These are phyloP conservation scores for Pseudoips prasinana DNA, from an alignment of 2,888 invertebrate species.

Conservation along the genomic window DNA sequence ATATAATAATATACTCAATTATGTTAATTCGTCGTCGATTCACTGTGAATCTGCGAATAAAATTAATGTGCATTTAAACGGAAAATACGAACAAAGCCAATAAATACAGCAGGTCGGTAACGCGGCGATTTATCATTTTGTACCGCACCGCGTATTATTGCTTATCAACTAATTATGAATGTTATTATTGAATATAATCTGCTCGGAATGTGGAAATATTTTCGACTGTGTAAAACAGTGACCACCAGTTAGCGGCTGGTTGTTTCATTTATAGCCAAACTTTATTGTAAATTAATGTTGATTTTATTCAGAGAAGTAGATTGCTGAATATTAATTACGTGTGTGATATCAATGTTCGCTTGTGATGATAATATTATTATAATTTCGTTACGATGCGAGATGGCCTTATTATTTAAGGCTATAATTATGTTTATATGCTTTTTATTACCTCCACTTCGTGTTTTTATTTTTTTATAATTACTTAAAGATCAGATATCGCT, in stretches of 20 bases:
- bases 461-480: constrained; percentile 2
- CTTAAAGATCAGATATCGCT: too few relatives aligned
- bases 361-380: constrained; percentile 31
- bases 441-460: neutral
- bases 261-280: constrained; percentile 53
- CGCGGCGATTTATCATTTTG: constrained; percentile 70
- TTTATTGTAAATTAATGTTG: constrained; percentile 59
- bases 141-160: constrained; percentile 60
- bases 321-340: constrained; percentile 47
- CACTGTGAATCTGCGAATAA: constrained; percentile 74
- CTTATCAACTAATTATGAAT: constrained; percentile 70
- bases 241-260: constrained; percentile 42
- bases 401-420: constrained; percentile 18
- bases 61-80: constrained; percentile 76
- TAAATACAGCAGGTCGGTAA: constrained; percentile 63
- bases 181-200: constrained; percentile 64
- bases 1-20: constrained; percentile 70
- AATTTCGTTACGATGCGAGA: constrained; percentile 29
- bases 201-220: constrained; percentile 67
- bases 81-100: constrained; percentile 74
- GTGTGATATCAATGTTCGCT: constrained; percentile 38
- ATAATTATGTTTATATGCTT: neutral
- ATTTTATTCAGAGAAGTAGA: constrained; percentile 56
- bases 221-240: constrained; percentile 48
- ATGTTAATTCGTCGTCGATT: constrained; percentile 75